Evolutionary conservation across 2,797 vertebrate species (phyloP).

Genomic region (Liparis tanakae): DNA sequence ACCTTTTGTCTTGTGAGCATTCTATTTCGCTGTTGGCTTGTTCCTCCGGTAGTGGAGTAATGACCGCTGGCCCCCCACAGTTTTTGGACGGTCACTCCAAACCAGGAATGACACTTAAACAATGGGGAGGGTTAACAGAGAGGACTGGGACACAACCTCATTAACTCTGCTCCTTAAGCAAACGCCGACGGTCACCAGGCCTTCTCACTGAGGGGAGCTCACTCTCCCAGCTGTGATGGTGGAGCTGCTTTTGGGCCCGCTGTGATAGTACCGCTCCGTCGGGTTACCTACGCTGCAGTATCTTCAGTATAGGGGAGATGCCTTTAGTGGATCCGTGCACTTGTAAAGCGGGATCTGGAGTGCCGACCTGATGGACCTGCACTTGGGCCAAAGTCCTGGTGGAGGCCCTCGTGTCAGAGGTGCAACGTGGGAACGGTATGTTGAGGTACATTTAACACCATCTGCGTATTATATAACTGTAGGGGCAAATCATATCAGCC

Average conservation of each 20-base stretch:
- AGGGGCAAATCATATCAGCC: conserved; percentile 38
- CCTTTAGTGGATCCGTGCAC: not conserved
- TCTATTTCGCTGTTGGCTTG: not conserved
- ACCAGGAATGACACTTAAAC: not conserved
- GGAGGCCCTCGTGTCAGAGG: conserved; percentile 48
- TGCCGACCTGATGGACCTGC: conserved; percentile 18
- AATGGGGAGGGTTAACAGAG: not conserved
- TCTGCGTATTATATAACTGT: conserved; percentile 56
- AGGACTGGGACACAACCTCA: conserved; percentile 1
- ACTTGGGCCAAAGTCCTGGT: conserved; percentile 22
- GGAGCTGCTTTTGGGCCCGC: not conserved
- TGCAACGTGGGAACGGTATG: conserved; percentile 36
- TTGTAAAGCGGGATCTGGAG: not conserved
- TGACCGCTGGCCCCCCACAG: not conserved
- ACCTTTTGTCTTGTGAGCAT: not conserved
- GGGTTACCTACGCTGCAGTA: not conserved
- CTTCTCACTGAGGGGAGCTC: not conserved
- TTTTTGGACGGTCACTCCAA: conserved; percentile 2
- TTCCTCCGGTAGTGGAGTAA: not conserved
- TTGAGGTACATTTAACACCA: conserved; percentile 43
- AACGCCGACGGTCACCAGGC: not conserved
- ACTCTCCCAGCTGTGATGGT: not conserved
- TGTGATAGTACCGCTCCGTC: not conserved
- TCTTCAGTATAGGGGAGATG: not conserved
- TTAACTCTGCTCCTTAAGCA: conserved; percentile 9